Conservation (phyloP, 2,888 invertebrate genomes). For the Chalcis sispes region DNA sequence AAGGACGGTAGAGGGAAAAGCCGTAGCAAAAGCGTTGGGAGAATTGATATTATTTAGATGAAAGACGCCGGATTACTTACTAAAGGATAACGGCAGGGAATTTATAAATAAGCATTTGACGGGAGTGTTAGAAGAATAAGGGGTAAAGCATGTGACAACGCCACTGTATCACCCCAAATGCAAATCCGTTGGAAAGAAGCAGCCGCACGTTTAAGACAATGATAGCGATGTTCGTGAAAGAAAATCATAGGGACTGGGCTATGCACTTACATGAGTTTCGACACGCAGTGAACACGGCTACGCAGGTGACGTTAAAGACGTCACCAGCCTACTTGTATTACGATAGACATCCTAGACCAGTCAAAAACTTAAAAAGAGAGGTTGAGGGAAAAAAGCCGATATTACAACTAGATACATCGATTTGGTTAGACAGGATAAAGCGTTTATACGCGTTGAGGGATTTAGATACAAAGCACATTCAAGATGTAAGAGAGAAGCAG, state of each 20-base stretch:
- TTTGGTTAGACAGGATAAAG: no score
- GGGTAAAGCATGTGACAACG: background rate
- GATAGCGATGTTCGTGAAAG: slow-evolving; percentile 2
- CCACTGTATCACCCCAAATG: background rate
- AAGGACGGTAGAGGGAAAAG: background rate
- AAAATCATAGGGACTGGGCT: slow-evolving; percentile 1
- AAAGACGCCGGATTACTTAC: background rate
- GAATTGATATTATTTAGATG: background rate
- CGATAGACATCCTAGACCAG: no score
- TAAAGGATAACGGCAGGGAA: background rate
- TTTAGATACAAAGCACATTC: no score
- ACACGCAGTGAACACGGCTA: no score
- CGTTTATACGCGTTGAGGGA: no score
- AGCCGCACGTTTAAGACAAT: slow-evolving; percentile 3
- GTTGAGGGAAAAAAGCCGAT: no score
- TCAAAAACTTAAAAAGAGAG: no score
- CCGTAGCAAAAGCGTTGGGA: background rate
- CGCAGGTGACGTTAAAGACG: no score
- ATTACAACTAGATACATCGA: no score
- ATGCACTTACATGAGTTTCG: slow-evolving; percentile 2
- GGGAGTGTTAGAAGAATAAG: background rate
- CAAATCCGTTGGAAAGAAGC: background rate
- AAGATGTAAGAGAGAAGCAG: no score
- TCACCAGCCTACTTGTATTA: no score
- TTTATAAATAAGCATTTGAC: background rate